Base-by-base conservation (phyloP, 1,140 invertebrate genomes). In the Sogatella furcifera region DNA sequence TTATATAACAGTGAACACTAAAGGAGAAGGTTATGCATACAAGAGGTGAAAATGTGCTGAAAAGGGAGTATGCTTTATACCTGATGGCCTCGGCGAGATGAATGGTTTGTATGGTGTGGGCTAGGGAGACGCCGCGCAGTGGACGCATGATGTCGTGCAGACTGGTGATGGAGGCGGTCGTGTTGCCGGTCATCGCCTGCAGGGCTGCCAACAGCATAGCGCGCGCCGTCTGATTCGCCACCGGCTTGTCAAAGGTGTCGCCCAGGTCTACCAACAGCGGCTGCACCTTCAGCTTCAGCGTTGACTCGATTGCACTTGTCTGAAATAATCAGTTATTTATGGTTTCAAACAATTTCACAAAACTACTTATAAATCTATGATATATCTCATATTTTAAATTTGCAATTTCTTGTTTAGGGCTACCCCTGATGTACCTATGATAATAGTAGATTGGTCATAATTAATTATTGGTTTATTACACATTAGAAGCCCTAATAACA, bases 71-170 rank as follows among this genome's bases (percentile, higher is more conserved):
- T 28, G 24, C n/a, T n/a, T n/a, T n/a, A 17, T 69, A 83, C 78
- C 74, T 80, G 74, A 70, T 69, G 17, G 63, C 57, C 60, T 70
- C 69, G 31, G 64, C 66, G 19, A 65, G 54, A 46, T 70, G 65
- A 5, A 70, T 64, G n/a, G 62, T 46, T 42, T 65, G 54, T 61
- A 86, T 76, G 46, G 81, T 79, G 28, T 77, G 76, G 43, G 81
- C 80, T 59, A 90, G 74, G 59, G 82, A 81, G 54, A 90, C 80
- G 19, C 81, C 80, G 54, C 79, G 80, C 24, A 90, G 71, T 0
- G 86, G 87, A 55, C 81, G 79, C 61, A 84, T 78, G 41, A 91
- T 85, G 68, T 89, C 87, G 60, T 81, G 79, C 46, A 85, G 86
- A 2, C 84, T 84, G 61, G 82, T 81, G 9, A 83, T 79, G 1